Percentiles rank a stretch among this genome's conserved stretches.
phyloP scores from a whole-genome alignment of 2,113 vertebrate species.

The Archocentrus centrarchus region DNA sequence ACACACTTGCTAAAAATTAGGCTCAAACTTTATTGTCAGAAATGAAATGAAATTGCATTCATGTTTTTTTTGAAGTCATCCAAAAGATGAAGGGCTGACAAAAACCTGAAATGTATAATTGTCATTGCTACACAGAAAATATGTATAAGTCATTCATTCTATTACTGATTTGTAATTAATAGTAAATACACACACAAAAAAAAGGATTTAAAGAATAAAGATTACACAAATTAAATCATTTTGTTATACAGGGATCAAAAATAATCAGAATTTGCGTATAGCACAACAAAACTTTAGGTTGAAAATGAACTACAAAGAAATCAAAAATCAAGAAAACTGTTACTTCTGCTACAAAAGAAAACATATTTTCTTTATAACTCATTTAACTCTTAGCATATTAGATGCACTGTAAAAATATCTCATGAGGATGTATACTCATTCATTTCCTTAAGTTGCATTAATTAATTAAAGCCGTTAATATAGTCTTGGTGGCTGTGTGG shows the following conservation, averaged over 20 bases:
- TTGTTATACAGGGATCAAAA: not conserved
- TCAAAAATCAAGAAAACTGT: not conserved
- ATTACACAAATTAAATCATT: not conserved
- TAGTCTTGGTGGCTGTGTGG: slow-evolving; percentile 20
- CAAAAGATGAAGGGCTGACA: not conserved
- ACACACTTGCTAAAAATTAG: slow-evolving; percentile 42
- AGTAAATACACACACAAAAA: not conserved
- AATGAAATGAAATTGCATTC: slow-evolving; percentile 44
- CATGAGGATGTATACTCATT: not conserved
- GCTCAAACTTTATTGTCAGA: slow-evolving; percentile 65
- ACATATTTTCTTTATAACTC: slow-evolving; percentile 1
- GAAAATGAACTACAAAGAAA: not conserved
- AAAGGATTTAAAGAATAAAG: not conserved
- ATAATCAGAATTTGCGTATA: too few species aligned
- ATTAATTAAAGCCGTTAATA: slow-evolving; percentile 1
- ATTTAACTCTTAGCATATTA: slow-evolving; percentile 16
- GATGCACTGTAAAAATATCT: slow-evolving; percentile 29
- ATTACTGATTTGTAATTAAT: slow-evolving; percentile 14
- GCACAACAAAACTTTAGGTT: not conserved
- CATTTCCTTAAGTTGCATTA: slow-evolving; percentile 11
- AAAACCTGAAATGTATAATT: not conserved
- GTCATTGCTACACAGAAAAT: not conserved
- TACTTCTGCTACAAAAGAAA: not conserved
- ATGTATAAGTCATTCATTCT: not conserved
- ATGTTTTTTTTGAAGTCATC: slow-evolving; percentile 15